Percentiles rank a stretch among this genome's conserved stretches.
Evolutionary conservation across 2,888 invertebrate species (phyloP).

Genomic region (Napeogenes inachia): DNA sequence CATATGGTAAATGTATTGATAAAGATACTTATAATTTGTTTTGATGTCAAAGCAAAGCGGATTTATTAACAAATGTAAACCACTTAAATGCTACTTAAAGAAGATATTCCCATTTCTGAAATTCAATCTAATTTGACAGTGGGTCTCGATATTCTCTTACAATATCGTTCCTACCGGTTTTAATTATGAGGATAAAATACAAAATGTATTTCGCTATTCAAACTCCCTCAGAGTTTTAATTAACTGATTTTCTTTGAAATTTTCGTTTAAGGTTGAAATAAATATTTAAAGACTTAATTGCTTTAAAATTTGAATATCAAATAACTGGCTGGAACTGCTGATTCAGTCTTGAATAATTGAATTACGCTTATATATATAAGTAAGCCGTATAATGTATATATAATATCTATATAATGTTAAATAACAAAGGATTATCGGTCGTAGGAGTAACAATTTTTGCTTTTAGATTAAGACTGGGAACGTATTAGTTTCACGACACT

Average conservation of each 20-base stretch:
- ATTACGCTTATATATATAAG: no score
- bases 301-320: neutral
- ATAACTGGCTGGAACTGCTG: neutral
- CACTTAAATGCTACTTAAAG: neutral
- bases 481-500: no score
- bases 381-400: no score
- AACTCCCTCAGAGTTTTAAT: slow-evolving; percentile 5
- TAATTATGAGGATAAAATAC: slow-evolving; percentile 2
- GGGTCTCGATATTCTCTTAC: neutral
- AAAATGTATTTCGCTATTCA: slow-evolving; percentile 4
- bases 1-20: no score
- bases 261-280: neutral
- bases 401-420: no score
- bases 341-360: neutral
- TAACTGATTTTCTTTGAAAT: slow-evolving; percentile 7
- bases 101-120: neutral
- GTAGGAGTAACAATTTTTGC: no score
- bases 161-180: neutral
- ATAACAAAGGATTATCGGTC: no score
- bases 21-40: no score
- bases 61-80: neutral
- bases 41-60: neutral
- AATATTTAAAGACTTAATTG: slow-evolving; percentile 5
- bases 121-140: neutral
- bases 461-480: no score